phyloP scores from a whole-genome alignment of 2,113 vertebrate genomes.

The Phyllopteryx taeniolatus region DNA sequence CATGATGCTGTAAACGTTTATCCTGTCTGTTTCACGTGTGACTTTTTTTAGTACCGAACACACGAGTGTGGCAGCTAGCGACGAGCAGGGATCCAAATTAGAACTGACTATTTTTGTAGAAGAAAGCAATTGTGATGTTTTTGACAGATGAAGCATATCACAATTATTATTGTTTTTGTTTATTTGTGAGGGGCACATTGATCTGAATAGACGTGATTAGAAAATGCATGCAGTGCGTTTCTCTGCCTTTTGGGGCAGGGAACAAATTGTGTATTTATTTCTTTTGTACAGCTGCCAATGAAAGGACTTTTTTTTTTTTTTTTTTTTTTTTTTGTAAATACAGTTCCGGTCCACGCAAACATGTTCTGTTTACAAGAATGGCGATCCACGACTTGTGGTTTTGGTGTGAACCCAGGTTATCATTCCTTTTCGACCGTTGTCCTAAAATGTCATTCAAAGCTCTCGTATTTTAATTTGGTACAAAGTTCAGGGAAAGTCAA shows the following conservation, averaged over 20 bases:
- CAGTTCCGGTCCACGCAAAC: slow-evolving; percentile 36
- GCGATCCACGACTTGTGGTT: slow-evolving; percentile 46
- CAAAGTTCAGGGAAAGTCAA: slow-evolving; percentile 27
- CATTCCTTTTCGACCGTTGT: slow-evolving; percentile 1
- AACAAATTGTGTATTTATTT: slow-evolving; percentile 54
- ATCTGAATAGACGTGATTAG: slow-evolving; percentile 26
- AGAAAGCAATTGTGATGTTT: slow-evolving; percentile 26
- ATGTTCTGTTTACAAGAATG: slow-evolving; percentile 29
- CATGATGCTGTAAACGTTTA: slow-evolving; percentile 36
- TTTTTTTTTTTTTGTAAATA: slow-evolving; percentile 59
- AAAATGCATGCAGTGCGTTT: slow-evolving; percentile 56
- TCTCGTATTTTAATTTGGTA: slow-evolving; percentile 9
- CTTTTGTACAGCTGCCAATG: slow-evolving; percentile 58
- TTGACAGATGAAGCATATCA: slow-evolving; percentile 39
- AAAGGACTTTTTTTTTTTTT: slow-evolving; percentile 51
- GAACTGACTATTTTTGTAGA: slow-evolving; percentile 48
- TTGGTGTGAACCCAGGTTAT: slow-evolving; percentile 15
- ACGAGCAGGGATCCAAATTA: slow-evolving; percentile 39
- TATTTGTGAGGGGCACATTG: slow-evolving; percentile 22
- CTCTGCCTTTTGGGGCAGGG: slow-evolving; percentile 19
- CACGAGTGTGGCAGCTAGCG: slow-evolving; percentile 8
- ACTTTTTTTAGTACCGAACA: slow-evolving; percentile 33
- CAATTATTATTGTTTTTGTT: slow-evolving; percentile 29
- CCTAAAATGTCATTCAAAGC: not conserved
- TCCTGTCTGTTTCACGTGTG: slow-evolving; percentile 18